Base-by-base conservation (phyloP, 2,888 invertebrate genomes). In the Homarus gammarus region DNA sequence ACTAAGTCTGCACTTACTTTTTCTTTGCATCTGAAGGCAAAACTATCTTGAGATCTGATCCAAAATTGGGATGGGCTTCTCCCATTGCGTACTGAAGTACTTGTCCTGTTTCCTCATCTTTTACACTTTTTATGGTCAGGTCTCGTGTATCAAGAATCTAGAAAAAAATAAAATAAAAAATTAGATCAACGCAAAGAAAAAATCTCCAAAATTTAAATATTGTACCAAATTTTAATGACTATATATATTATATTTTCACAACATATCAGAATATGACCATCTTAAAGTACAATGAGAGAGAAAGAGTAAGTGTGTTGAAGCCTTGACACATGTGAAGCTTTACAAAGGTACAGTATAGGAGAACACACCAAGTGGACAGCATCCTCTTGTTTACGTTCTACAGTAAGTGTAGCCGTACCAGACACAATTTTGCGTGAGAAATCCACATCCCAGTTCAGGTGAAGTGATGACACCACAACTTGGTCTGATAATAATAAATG, bases 61-160 rank as follows among this genome's bases (percentile, higher is more conserved):
- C 98, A 94, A 96, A 96, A 93, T 96, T 96, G 22, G 95, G 94
- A 36, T 96, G 94, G 73, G 95, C 94, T 90, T 96, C 95, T 81
- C 95, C 95, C 27, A 97, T 93, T 77, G 93, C 94, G 93, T 95
- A 97, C 83, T 95, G 94, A 64, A 97, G 94, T 36, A 94, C 93
- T 64, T 95, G 94, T 8, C 95, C 95, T 92, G 95, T 94, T 36
- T 93, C 93, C 77, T 94, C 94, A 92, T 96, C 95, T 92, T 94
- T 94, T 77, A 97, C 95, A 49, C 95, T 95, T 38, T 95, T 94
- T 85, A 98, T 96, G 1, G 94, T 95, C n/a, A 97, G 94, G 92
- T 96, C 96, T 92, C 96, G 95, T 0, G 96, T 95, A 94, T 98
- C 98, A 92, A 98, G 94, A 93, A 97, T 94, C 97, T 98, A 94